A percentile compares a stretch with the other conserved stretches of the same genome.
Conservation (phyloP, 2,888 invertebrate species). For the Noctua comes region DNA sequence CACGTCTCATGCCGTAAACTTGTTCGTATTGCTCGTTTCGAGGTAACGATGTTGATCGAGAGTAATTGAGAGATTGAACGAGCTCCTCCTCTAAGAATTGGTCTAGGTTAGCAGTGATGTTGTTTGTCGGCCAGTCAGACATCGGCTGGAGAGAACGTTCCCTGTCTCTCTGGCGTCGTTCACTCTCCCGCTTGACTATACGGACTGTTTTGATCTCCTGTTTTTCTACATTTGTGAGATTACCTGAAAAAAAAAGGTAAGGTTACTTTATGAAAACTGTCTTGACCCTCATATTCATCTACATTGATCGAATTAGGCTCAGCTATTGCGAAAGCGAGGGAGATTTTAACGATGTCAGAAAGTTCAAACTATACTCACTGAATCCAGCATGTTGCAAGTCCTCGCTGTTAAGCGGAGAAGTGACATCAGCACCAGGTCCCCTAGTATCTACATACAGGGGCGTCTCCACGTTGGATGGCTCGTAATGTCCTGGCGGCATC, state of each 20-base stretch:
- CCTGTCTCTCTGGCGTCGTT: slow-evolving; percentile 95
- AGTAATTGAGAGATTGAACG: slow-evolving; percentile 81
- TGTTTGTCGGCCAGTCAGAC: slow-evolving; percentile 85
- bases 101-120: slow-evolving; percentile 84
- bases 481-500: slow-evolving; percentile 81
- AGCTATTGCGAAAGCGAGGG: not conserved
- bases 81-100: slow-evolving; percentile 88
- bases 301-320: not conserved
- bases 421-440: slow-evolving; percentile 77
- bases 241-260: slow-evolving; percentile 83
- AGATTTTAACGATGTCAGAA: not conserved
- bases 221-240: slow-evolving; percentile 94
- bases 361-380: slow-evolving; percentile 72
- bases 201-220: slow-evolving; percentile 98
- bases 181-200: slow-evolving; percentile 97
- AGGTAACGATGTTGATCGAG: slow-evolving; percentile 89
- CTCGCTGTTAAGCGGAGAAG: slow-evolving; percentile 85
- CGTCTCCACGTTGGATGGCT: slow-evolving; percentile 81
- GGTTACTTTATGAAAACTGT: not conserved
- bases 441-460: slow-evolving; percentile 94
- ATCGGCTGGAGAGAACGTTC: slow-evolving; percentile 91
- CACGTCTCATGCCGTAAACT: slow-evolving; percentile 77
- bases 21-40: slow-evolving; percentile 85
- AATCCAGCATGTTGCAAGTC: slow-evolving; percentile 84
- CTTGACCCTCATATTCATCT: not conserved